phyloP scores from a whole-genome alignment of 2,797 vertebrate genomes.

The Menidia menidia region DNA sequence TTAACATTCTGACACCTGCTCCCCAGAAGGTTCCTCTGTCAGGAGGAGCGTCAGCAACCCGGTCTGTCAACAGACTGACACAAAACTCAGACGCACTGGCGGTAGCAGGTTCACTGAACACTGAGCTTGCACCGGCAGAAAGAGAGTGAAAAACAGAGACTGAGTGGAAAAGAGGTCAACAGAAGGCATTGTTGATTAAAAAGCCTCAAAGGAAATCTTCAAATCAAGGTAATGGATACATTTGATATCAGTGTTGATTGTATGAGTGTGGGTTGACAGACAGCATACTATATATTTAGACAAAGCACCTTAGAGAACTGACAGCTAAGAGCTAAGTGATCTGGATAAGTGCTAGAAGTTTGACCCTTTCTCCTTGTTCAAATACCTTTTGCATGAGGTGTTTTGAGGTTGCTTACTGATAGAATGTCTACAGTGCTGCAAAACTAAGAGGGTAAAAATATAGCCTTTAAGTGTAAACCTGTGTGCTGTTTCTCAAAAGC shows the following conservation, averaged over 20 bases:
- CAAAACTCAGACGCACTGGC: conserved; percentile 32
- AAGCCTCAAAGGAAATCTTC: conserved; percentile 34
- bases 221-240: conserved; percentile 47
- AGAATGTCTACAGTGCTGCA: not conserved
- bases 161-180: conserved; percentile 37
- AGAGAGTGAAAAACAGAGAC: conserved; percentile 25
- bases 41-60: conserved; percentile 31
- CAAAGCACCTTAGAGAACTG: not conserved
- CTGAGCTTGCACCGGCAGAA: conserved; percentile 28
- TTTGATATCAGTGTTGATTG: conserved; percentile 24
- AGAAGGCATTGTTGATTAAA: conserved; percentile 49
- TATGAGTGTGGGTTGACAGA: conserved; percentile 1
- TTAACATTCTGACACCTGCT: conserved; percentile 73
- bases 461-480: not conserved
- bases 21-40: conserved; percentile 59
- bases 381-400: conserved; percentile 22
- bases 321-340: conserved; percentile 13
- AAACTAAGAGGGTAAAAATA: conserved; percentile 19
- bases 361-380: conserved; percentile 22
- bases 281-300: too few species aligned
- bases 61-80: conserved; percentile 56
- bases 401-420: not conserved
- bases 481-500: too few species aligned
- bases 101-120: conserved; percentile 31
- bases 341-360: too few species aligned